A percentile compares a stretch with the other conserved stretches of the same genome.
Evolutionary conservation across 1,140 invertebrate genomes (phyloP).

Genomic region (Ooceraea biroi): DNA sequence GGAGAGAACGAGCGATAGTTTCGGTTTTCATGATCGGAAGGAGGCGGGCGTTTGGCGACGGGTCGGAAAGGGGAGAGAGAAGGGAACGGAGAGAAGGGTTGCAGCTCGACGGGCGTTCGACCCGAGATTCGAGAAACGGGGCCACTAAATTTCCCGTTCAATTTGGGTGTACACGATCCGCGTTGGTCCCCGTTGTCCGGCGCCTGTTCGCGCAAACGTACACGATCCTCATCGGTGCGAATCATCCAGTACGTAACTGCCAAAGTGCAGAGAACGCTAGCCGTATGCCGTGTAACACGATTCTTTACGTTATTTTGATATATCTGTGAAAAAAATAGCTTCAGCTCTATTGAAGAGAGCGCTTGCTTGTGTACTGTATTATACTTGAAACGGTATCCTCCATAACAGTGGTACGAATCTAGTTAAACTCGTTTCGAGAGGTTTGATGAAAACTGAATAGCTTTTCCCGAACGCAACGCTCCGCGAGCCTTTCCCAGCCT

Average conservation of each 20-base stretch:
- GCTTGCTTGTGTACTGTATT: background rate
- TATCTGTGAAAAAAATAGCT: background rate
- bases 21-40: conserved; percentile 64
- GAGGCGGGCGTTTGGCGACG: conserved; percentile 32
- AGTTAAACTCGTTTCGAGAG: background rate
- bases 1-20: conserved; percentile 46
- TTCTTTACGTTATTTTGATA: background rate
- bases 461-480: background rate
- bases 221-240: conserved; percentile 52
- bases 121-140: conserved; percentile 81
- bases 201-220: conserved; percentile 2
- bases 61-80: background rate
- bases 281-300: too few species aligned
- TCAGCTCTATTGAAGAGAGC: background rate
- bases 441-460: background rate
- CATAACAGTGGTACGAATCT: background rate
- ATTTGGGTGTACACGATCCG: conserved; percentile 81
- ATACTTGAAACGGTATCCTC: background rate
- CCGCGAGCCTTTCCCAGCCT: background rate
- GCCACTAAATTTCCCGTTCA: conserved; percentile 85
- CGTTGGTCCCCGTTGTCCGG: conserved; percentile 44
- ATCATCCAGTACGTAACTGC: conserved; percentile 49
- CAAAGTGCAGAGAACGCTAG: conserved; percentile 7
- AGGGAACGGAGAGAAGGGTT: conserved; percentile 15
- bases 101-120: conserved; percentile 62